Percentiles rank a stretch among this genome's conserved stretches.
Conservation (phyloP, 2,888 invertebrate species). For the Drosophila atroscutellata region DNA sequence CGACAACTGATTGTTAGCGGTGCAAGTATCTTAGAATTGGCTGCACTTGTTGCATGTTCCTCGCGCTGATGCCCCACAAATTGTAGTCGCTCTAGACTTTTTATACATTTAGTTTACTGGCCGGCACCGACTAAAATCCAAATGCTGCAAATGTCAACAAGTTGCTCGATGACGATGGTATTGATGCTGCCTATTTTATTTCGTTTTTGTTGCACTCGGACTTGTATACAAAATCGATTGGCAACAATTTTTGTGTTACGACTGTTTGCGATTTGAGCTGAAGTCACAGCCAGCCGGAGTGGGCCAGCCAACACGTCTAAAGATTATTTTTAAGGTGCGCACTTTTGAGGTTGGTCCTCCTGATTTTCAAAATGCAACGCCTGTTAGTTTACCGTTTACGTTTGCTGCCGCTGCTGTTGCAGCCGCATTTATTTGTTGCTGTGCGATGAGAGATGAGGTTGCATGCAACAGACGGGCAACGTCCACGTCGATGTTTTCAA, state of each 20-base stretch:
- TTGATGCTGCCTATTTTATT: slow-evolving; percentile 72
- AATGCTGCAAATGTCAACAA: slow-evolving; percentile 78
- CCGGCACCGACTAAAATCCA: slow-evolving; percentile 43
- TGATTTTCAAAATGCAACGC: slow-evolving; percentile 80
- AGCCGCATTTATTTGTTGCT: slow-evolving; percentile 24
- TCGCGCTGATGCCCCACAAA: slow-evolving; percentile 64
- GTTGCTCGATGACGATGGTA: slow-evolving; percentile 59
- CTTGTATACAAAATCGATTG: slow-evolving; percentile 69
- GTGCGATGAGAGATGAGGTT: slow-evolving; percentile 72
- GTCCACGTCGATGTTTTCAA: slow-evolving; percentile 63
- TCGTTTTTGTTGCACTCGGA: slow-evolving; percentile 39
- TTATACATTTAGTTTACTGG: slow-evolving; percentile 77
- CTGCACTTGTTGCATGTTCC: slow-evolving; percentile 72
- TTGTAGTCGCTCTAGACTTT: slow-evolving; percentile 66
- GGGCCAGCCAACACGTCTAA: slow-evolving; percentile 73
- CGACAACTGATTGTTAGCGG: slow-evolving; percentile 65
- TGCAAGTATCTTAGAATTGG: slow-evolving; percentile 48
- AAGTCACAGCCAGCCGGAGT: slow-evolving; percentile 56
- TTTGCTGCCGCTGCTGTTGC: slow-evolving; percentile 29
- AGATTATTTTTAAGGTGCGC: slow-evolving; percentile 81
- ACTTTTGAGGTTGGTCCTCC: slow-evolving; percentile 81
- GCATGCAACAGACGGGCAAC: slow-evolving; percentile 72
- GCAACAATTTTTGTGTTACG: slow-evolving; percentile 70
- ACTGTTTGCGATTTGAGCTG: slow-evolving; percentile 60
- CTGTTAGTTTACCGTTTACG: slow-evolving; percentile 80